A percentile compares a stretch with the other conserved stretches of the same genome.
Conservation (phyloP, 1,140 invertebrate species). For the Drosophila virilis region DNA sequence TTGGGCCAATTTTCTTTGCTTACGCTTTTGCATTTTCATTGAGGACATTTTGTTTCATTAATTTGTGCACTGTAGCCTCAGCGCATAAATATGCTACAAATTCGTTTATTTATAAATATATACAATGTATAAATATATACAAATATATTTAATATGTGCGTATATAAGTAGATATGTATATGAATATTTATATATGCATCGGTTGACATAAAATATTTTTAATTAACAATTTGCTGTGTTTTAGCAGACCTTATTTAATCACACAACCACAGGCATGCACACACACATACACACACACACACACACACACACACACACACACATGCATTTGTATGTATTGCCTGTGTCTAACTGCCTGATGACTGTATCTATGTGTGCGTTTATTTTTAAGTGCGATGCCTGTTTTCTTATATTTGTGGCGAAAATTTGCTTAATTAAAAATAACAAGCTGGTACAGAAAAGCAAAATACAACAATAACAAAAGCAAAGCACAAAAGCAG, state of each 20-base stretch:
- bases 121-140: neutral
- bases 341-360: neutral
- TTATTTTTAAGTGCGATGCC: constrained; percentile 51
- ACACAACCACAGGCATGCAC: constrained; percentile 8
- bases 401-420: constrained; percentile 68
- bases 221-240: constrained; percentile 69
- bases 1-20: constrained; percentile 27
- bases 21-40: constrained; percentile 28
- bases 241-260: constrained; percentile 53
- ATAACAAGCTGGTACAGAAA: constrained; percentile 57
- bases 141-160: neutral
- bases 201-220: constrained; percentile 65
- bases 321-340: constrained; percentile 4
- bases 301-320: constrained; percentile 10
- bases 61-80: constrained; percentile 29
- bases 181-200: neutral
- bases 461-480: constrained; percentile 40
- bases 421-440: constrained; percentile 82
- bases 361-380: constrained; percentile 12
- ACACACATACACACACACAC: constrained; percentile 10
- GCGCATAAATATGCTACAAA: constrained; percentile 50
- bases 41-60: constrained; percentile 47
- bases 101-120: constrained; percentile 11
- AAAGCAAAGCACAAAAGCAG: constrained; percentile 31
- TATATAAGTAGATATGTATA: neutral